Percentiles rank a stretch among this genome's conserved stretches.
Conservation (phyloP, 2,797 vertebrate genomes). For the Lerista edwardsae region DNA sequence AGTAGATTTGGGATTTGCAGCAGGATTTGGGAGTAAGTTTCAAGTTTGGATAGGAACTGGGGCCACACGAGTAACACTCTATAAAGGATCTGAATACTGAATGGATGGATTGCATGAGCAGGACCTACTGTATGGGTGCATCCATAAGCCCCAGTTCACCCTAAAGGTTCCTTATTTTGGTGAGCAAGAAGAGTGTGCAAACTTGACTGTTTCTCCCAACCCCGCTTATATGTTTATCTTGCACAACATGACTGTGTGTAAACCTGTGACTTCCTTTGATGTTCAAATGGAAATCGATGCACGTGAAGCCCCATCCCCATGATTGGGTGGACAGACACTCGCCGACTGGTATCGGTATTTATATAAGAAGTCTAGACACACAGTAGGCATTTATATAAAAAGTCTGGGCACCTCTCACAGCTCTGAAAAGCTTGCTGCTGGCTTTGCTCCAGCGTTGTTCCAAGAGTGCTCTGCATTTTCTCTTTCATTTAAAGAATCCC, state of each 20-base stretch:
- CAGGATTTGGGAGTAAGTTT: not conserved
- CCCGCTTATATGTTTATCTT: not conserved
- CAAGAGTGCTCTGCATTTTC: too few relatives aligned
- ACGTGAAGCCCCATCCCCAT: too few relatives aligned
- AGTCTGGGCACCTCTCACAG: too few relatives aligned
- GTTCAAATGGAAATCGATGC: not conserved
- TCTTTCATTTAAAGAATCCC: too few relatives aligned
- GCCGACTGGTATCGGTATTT: too few relatives aligned
- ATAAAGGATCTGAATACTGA: not conserved
- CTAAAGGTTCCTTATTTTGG: not conserved
- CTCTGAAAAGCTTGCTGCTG: too few relatives aligned
- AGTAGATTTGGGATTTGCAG: too few relatives aligned
- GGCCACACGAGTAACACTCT: not conserved
- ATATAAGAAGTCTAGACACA: too few relatives aligned
- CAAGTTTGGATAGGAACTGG: not conserved
- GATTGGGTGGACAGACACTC: not conserved
- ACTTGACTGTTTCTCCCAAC: not conserved
- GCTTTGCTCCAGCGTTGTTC: too few relatives aligned
- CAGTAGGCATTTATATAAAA: too few relatives aligned
- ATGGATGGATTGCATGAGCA: not conserved
- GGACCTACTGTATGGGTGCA: not conserved
- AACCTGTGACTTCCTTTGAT: not conserved
- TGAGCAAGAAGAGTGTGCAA: not conserved
- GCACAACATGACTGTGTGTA: not conserved
- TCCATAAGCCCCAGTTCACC: not conserved